These are phyloP conservation scores for Belgica antarctica DNA, from an alignment of 2,888 invertebrate genomes.

Conservation along the genomic window DNA sequence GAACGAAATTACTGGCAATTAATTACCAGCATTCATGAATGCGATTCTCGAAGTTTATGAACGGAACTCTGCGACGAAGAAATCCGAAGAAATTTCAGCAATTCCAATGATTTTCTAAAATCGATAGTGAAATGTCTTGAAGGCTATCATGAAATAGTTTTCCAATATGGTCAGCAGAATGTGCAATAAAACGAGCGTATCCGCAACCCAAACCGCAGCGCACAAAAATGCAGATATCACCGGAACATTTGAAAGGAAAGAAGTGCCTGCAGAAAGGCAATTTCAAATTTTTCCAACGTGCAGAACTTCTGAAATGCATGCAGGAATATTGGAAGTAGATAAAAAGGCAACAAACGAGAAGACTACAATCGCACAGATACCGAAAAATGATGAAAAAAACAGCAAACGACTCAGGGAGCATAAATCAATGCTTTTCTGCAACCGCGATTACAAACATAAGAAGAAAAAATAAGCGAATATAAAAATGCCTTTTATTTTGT, in stretches of 20 bases:
- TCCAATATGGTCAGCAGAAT: slow-evolving; percentile 22
- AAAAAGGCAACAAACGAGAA: slow-evolving; percentile 35
- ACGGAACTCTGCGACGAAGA: neutral
- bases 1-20: neutral
- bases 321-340: slow-evolving; percentile 15
- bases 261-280: slow-evolving; percentile 16
- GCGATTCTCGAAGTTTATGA: neutral
- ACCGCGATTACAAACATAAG: slow-evolving; percentile 40
- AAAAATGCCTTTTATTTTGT: neutral
- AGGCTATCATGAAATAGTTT: slow-evolving; percentile 39
- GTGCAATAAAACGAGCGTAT: neutral
- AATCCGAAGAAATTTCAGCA: neutral
- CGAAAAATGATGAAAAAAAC: slow-evolving; percentile 33
- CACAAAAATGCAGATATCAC: slow-evolving; percentile 25
- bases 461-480: slow-evolving; percentile 4
- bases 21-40: slow-evolving; percentile 4
- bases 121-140: neutral
- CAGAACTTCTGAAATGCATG: slow-evolving; percentile 37
- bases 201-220: neutral
- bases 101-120: neutral
- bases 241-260: neutral
- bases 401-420: slow-evolving; percentile 31
- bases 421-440: slow-evolving; percentile 42
- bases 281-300: slow-evolving; percentile 39
- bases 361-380: slow-evolving; percentile 40